Percentiles rank a stretch among this genome's conserved stretches.
phyloP scores from a whole-genome alignment of 2,113 vertebrate genomes.

The Electrona antarctica region DNA sequence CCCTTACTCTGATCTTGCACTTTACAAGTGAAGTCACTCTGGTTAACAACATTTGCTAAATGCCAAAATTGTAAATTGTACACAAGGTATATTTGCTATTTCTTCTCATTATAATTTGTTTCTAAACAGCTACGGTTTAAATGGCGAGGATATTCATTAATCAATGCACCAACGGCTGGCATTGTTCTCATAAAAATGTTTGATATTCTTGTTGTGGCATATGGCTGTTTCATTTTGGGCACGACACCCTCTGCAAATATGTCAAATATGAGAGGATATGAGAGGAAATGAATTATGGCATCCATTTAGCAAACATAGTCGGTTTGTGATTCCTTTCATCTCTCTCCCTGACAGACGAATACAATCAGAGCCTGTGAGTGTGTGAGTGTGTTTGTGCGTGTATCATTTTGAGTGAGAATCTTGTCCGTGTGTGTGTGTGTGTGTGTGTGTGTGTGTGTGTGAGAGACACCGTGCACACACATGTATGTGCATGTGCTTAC shows the following conservation, averaged over 20 bases:
- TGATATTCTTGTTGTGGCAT: slow-evolving; percentile 25
- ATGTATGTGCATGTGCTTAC: background rate
- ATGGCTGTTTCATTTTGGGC: background rate
- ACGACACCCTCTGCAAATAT: slow-evolving; percentile 18
- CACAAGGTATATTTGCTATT: too few species aligned
- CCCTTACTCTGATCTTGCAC: too few species aligned
- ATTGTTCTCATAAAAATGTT: slow-evolving; percentile 28
- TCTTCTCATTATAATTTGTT: background rate
- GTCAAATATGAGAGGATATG: background rate
- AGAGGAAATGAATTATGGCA: slow-evolving; percentile 37
- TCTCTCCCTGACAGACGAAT: slow-evolving; percentile 33
- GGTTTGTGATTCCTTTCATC: slow-evolving; percentile 39
- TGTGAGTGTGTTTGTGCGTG: background rate
- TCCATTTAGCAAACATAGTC: slow-evolving; percentile 27
- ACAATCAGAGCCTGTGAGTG: slow-evolving; percentile 9
- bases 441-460: slow-evolving; percentile 10
- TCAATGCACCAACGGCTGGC: slow-evolving; percentile 19
- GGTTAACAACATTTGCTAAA: too few species aligned
- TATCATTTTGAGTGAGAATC: background rate
- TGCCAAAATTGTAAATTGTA: too few species aligned
- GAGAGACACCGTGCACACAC: background rate
- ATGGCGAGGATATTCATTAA: slow-evolving; percentile 22
- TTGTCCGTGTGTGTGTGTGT: slow-evolving; percentile 5
- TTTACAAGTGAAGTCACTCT: too few species aligned
- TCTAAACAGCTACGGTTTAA: background rate